Percentiles rank a stretch among this genome's conserved stretches.
phyloP scores from a whole-genome alignment of 92 coral and sea anemone genomes.

The Diadumene lineata region DNA sequence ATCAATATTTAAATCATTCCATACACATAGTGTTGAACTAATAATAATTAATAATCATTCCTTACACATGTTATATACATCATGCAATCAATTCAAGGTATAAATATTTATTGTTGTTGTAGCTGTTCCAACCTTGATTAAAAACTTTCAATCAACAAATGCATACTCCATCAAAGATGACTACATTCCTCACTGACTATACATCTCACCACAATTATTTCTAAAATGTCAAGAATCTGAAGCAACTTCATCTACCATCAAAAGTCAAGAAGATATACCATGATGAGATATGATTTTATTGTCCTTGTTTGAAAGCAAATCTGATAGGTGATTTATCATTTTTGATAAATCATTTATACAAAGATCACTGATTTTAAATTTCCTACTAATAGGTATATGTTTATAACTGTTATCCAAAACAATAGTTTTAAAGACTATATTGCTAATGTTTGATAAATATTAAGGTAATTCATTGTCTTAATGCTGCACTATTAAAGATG shows the following conservation, averaged over 20 bases:
- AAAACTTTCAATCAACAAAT: neutral
- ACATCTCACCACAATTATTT: constrained; percentile 30
- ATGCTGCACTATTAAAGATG: neutral
- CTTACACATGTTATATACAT: constrained; percentile 9
- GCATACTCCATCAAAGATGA: neutral
- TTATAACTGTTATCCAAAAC: too few species aligned
- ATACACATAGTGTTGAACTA: neutral
- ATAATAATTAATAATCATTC: neutral
- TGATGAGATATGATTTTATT: too few species aligned
- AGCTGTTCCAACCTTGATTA: neutral
- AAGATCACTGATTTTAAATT: too few species aligned
- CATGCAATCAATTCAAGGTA: neutral
- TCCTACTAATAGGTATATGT: too few species aligned
- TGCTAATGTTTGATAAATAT: neutral
- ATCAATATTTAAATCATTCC: neutral
- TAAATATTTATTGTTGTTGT: neutral
- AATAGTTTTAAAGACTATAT: too few species aligned
- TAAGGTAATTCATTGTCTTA: neutral
- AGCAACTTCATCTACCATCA: neutral
- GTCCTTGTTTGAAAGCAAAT: neutral
- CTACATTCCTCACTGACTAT: neutral
- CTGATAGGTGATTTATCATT: neutral
- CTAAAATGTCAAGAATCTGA: constrained; percentile 1
- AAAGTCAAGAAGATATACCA: neutral
- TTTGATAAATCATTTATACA: too few species aligned